These are phyloP conservation scores for Pheosia tremula DNA, from an alignment of 2,888 invertebrate species.

Conservation along the genomic window DNA sequence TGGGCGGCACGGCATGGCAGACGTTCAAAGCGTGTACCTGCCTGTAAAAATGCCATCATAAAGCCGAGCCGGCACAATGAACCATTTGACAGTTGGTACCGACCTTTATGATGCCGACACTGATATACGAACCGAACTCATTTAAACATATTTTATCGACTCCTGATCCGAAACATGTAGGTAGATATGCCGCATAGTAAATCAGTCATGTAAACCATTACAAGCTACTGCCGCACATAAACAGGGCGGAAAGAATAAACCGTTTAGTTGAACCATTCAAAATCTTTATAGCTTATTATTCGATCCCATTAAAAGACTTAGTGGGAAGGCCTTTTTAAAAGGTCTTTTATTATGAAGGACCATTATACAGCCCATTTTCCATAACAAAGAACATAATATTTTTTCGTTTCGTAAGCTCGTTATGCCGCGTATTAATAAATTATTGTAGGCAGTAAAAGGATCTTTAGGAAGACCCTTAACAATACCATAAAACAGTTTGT, in stretches of 20 bases:
- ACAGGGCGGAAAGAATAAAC: constrained; percentile 70
- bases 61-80: constrained; percentile 79
- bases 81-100: constrained; percentile 82
- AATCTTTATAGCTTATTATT: constrained; percentile 80
- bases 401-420: constrained; percentile 62
- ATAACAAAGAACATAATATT: constrained; percentile 75
- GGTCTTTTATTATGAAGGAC: constrained; percentile 73
- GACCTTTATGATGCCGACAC: constrained; percentile 81
- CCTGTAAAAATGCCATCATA: constrained; percentile 83
- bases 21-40: constrained; percentile 80
- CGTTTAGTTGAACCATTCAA: constrained; percentile 77
- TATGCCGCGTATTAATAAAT: constrained; percentile 72
- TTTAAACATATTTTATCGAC: constrained; percentile 82
- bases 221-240: constrained; percentile 62
- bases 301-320: constrained; percentile 76
- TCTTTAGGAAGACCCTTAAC: constrained; percentile 35
- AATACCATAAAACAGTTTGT: not conserved
- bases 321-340: constrained; percentile 73
- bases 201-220: constrained; percentile 68
- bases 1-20: constrained; percentile 75
- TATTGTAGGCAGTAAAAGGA: constrained; percentile 61
- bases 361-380: constrained; percentile 75
- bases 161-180: constrained; percentile 68
- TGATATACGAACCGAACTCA: constrained; percentile 70
- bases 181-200: constrained; percentile 63